Percentiles rank a stretch among this genome's conserved stretches.
These are phyloP conservation scores for Habroteleia sp. DNA, from an alignment of 2,888 invertebrate species.

Conservation along the genomic window DNA sequence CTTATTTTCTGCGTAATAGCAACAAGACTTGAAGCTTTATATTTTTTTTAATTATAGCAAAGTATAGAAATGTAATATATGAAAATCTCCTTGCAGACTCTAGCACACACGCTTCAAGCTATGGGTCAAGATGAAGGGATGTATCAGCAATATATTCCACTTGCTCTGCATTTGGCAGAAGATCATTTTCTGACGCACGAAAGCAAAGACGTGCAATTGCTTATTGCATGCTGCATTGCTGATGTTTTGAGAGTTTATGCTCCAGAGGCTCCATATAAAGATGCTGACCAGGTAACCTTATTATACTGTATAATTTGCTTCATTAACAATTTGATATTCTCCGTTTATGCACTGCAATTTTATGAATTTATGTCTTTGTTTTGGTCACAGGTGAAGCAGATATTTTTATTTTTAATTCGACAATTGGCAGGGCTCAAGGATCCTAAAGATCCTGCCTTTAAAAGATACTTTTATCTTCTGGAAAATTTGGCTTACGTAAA, in stretches of 20 bases:
- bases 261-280: slow-evolving; percentile 98
- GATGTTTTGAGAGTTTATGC: slow-evolving; percentile 98
- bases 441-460: slow-evolving; percentile 98
- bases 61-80: too few relatives aligned
- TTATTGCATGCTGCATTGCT: slow-evolving; percentile 98
- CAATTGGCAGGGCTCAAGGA: slow-evolving; percentile 96
- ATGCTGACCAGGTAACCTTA: slow-evolving; percentile 94
- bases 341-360: too few relatives aligned
- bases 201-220: slow-evolving; percentile 95
- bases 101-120: slow-evolving; percentile 96
- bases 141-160: slow-evolving; percentile 94
- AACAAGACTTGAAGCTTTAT: too few relatives aligned
- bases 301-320: too few relatives aligned
- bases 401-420: slow-evolving; percentile 96
- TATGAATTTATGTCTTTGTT: too few relatives aligned
- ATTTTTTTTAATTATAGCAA: too few relatives aligned
- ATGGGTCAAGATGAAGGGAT: slow-evolving; percentile 98
- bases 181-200: slow-evolving; percentile 95
- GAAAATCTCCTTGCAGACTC: slow-evolving; percentile 80
- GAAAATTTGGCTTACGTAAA: slow-evolving; percentile 99
- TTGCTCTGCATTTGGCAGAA: slow-evolving; percentile 95
- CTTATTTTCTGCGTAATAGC: too few relatives aligned
- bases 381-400: slow-evolving; percentile 84
- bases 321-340: too few relatives aligned
- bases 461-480: slow-evolving; percentile 97